Base-by-base conservation (phyloP, 2,888 invertebrate genomes). In the Dryobotodes eremita region DNA sequence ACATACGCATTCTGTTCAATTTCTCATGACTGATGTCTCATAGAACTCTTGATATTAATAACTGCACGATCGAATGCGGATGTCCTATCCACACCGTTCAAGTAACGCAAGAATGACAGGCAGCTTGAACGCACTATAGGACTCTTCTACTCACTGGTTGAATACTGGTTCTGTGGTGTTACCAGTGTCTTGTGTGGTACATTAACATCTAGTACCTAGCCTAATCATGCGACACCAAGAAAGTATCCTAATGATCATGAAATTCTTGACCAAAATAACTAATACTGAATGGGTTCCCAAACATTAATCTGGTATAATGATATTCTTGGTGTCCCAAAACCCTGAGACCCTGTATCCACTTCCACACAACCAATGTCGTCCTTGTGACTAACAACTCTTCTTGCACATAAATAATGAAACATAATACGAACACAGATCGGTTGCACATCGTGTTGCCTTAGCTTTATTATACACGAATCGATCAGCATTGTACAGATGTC, bases 361-460 rank as follows among this genome's bases (percentile, higher is more conserved):
- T 92, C 94, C 93, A 94, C 91, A 91, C 88, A 91, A 93, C 94
- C 94, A 93, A 92, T 91, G 92, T 92, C 92, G 93, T 94, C 95
- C 95, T 92, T 95, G 96, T 96, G 96, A 97, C 97, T 96, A 96
- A 96, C 96, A 92, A 92, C 89, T 94, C 94, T 95, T 95, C 92
- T 89, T 94, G 96, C 96, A 95, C 95, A 89, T 87, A 86, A 87
- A 88, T 88, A 86, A 84, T 87, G 68, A 88, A 85, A 83, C 74
- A 87, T 86, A 85, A 86, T 83, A 83, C 66, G 57, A 73, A 86
- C 88, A 89, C 83, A 80, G 66, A 82, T 81, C 71, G 77, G 84
- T 86, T 83, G 88, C 86, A 88, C 84, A 75, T 31, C 76, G 80
- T 84, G 80, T 87, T 61, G 77, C 68, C 69, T 72, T 62, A 83